Percentiles rank a stretch among this genome's conserved stretches.
These are phyloP conservation scores for Hypocryptadius cinnamomeus DNA, from an alignment of 2,113 vertebrate species.

Conservation along the genomic window DNA sequence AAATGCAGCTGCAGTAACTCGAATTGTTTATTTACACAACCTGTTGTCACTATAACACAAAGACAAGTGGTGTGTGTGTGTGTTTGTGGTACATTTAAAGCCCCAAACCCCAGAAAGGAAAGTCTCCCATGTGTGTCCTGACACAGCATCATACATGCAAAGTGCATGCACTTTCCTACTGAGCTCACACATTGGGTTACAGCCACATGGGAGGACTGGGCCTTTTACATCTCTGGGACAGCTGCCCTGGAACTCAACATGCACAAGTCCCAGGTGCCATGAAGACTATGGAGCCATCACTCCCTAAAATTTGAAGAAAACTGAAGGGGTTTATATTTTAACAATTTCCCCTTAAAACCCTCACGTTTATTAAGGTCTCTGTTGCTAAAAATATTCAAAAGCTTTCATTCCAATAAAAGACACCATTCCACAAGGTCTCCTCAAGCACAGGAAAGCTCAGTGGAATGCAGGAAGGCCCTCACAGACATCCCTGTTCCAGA, in stretches of 20 bases:
- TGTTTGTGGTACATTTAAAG: background rate
- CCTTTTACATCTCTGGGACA: background rate
- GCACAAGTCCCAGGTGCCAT: background rate
- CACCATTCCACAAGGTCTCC: background rate
- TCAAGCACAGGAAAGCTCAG: background rate
- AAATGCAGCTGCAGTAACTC: background rate
- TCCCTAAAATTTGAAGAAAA: background rate
- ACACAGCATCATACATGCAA: background rate
- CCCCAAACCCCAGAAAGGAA: background rate
- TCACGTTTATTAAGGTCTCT: background rate
- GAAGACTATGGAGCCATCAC: background rate
- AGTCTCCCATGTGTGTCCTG: background rate
- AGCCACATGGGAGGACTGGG: background rate
- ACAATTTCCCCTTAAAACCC: background rate
- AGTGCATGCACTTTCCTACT: background rate
- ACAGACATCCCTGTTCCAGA: rapidly evolving
- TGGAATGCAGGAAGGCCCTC: background rate
- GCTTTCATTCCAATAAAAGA: background rate
- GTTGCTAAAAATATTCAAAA: background rate
- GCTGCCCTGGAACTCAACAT: background rate
- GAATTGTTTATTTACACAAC: background rate
- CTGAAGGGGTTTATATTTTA: background rate
- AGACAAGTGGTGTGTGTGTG: background rate
- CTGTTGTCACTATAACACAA: background rate
- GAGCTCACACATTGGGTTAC: background rate